These are phyloP conservation scores for Glaucidium brasilianum DNA, from an alignment of 2,113 vertebrate genomes.

Conservation along the genomic window DNA sequence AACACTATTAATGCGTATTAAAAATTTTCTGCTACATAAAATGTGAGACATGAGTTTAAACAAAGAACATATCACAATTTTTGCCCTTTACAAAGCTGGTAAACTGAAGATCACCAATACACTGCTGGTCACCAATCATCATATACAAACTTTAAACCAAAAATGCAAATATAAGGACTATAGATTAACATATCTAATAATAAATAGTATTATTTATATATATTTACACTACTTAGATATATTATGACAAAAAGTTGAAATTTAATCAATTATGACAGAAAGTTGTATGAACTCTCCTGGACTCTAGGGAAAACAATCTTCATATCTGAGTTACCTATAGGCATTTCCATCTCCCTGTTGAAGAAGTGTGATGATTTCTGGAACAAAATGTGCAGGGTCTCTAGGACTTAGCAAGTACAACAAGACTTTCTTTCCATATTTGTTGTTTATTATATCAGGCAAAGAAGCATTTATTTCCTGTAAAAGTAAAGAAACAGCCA, in stretches of 20 bases:
- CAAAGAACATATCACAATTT: background rate
- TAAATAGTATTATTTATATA: background rate
- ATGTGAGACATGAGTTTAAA: background rate
- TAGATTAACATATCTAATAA: background rate
- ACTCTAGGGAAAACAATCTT: background rate
- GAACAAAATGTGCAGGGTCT: conserved; percentile 87
- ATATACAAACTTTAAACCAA: background rate
- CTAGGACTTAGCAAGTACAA: conserved; percentile 89
- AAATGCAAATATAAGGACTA: background rate
- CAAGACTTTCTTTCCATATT: conserved; percentile 91
- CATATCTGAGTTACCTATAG: conserved; percentile 78
- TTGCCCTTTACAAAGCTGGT: background rate
- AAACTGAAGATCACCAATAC: background rate
- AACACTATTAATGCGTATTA: background rate
- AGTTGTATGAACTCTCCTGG: background rate
- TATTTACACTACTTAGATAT: background rate
- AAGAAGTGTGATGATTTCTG: conserved; percentile 88
- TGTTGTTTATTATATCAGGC: conserved; percentile 82
- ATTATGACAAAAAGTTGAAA: background rate
- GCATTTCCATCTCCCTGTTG: conserved; percentile 86
- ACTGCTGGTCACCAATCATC: background rate
- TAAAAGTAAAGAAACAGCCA: background rate
- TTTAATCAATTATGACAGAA: background rate
- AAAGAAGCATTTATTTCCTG: conserved; percentile 88
- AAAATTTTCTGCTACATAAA: background rate